A percentile compares a stretch with the other conserved stretches of the same genome.
phyloP scores from a whole-genome alignment of 2,113 vertebrate species.

The Dolichallabes microphthalmus region DNA sequence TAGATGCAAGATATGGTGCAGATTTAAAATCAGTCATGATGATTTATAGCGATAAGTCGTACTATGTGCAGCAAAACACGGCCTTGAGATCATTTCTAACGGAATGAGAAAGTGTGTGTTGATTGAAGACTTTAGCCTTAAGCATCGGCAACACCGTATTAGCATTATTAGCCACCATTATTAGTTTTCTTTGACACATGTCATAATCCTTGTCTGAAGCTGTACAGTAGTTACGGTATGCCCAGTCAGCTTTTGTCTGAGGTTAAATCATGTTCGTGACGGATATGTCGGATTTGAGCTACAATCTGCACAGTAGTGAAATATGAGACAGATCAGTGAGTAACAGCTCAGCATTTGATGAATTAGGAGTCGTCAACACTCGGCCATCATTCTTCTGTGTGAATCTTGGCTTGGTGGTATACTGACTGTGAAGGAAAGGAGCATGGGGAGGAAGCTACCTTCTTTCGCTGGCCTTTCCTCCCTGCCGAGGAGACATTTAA shows the following conservation, averaged over 20 bases:
- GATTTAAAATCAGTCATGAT: background rate
- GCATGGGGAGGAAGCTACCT: slow-evolving; percentile 59
- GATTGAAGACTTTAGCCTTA: slow-evolving; percentile 4
- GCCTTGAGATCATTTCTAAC: background rate
- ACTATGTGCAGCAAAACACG: background rate
- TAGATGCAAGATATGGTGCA: background rate
- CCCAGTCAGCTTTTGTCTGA: slow-evolving; percentile 31
- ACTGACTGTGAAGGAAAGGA: slow-evolving; percentile 66
- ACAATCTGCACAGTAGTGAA: slow-evolving; percentile 37
- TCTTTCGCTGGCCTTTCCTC: slow-evolving; percentile 55
- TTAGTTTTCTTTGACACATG: slow-evolving; percentile 28
- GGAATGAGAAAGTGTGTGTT: background rate
- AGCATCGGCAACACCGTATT: background rate
- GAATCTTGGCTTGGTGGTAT: slow-evolving; percentile 66
- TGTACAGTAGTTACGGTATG: slow-evolving; percentile 32
- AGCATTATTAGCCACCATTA: background rate
- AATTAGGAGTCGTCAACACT: slow-evolving; percentile 36
- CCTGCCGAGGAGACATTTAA: slow-evolving; percentile 68
- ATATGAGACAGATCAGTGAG: slow-evolving; percentile 48
- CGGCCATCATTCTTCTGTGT: slow-evolving; percentile 64
- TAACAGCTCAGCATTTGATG: slow-evolving; percentile 40
- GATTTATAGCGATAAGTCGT: background rate
- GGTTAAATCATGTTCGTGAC: slow-evolving; percentile 48
- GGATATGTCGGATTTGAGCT: slow-evolving; percentile 35
- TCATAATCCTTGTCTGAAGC: slow-evolving; percentile 33